phyloP scores from a whole-genome alignment of 1,140 invertebrate genomes.

The Drosophila yakuba region DNA sequence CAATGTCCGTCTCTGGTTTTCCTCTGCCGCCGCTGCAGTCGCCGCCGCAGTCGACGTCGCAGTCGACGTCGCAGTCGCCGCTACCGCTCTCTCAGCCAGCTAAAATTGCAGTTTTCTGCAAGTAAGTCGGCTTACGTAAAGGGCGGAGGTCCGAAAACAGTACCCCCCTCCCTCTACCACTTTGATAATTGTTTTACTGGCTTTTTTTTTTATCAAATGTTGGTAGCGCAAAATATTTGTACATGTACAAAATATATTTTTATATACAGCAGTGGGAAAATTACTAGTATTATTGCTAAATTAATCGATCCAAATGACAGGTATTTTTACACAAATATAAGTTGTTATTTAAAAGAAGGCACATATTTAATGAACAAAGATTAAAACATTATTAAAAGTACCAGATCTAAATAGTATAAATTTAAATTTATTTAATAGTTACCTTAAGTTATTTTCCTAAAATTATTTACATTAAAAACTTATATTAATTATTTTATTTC shows the following conservation, averaged over 20 bases:
- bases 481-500: too few relatives aligned
- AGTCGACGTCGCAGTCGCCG: constrained; percentile 5
- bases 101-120: constrained; percentile 69
- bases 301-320: not conserved
- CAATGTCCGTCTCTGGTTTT: constrained; percentile 52
- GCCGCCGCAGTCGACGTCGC: constrained; percentile 20
- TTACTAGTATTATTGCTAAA: not conserved
- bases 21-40: constrained; percentile 33
- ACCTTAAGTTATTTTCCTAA: too few relatives aligned
- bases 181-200: constrained; percentile 36
- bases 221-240: constrained; percentile 25
- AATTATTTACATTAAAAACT: too few relatives aligned
- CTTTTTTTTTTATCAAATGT: constrained; percentile 13
- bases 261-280: constrained; percentile 1
- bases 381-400: too few relatives aligned
- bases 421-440: too few relatives aligned
- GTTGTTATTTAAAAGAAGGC: too few relatives aligned
- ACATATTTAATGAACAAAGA: too few relatives aligned
- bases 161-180: constrained; percentile 12
- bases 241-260: constrained; percentile 31
- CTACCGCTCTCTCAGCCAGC: constrained; percentile 14
- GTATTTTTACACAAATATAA: too few relatives aligned
- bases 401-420: too few relatives aligned
- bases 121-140: constrained; percentile 64
- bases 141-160: constrained; percentile 29